Conservation (phyloP, 2,113 vertebrate species). For the Festucalex cinctus region DNA sequence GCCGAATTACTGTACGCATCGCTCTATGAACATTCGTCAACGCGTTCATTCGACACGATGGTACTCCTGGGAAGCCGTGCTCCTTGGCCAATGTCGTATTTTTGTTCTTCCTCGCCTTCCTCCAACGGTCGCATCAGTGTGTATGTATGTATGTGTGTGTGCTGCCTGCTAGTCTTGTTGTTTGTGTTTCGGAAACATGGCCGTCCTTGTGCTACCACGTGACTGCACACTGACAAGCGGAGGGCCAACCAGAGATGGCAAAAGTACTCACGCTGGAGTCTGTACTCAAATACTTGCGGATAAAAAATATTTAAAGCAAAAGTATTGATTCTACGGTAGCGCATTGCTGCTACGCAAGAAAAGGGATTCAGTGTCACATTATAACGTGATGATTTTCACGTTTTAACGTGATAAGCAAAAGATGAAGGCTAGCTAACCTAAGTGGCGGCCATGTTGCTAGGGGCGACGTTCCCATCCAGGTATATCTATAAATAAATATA, state of each 20-base stretch:
- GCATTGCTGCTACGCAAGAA: neutral
- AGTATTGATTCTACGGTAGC: neutral
- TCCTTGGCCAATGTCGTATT: slow-evolving; percentile 53
- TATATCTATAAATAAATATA: no score
- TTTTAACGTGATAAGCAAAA: no score
- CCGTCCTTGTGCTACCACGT: slow-evolving; percentile 82
- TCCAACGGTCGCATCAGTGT: slow-evolving; percentile 72
- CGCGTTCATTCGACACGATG: slow-evolving; percentile 68
- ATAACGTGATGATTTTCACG: no score
- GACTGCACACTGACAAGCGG: slow-evolving; percentile 59
- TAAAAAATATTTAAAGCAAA: neutral
- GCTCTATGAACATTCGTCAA: slow-evolving; percentile 64
- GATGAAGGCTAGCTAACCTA: no score
- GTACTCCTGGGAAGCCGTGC: slow-evolving; percentile 61
- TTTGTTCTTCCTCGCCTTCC: slow-evolving; percentile 45
- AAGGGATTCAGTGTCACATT: no score
- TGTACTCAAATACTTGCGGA: neutral
- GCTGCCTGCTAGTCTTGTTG: slow-evolving; percentile 74
- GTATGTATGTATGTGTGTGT: slow-evolving; percentile 41
- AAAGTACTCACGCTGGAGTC: slow-evolving; percentile 39
- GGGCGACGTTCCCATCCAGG: no score
- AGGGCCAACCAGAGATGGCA: slow-evolving; percentile 41
- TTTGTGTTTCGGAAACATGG: slow-evolving; percentile 92
- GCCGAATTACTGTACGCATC: slow-evolving; percentile 62
- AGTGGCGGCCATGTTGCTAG: no score